phyloP scores from a whole-genome alignment of 2,888 invertebrate genomes.

The Thyatira batis region DNA sequence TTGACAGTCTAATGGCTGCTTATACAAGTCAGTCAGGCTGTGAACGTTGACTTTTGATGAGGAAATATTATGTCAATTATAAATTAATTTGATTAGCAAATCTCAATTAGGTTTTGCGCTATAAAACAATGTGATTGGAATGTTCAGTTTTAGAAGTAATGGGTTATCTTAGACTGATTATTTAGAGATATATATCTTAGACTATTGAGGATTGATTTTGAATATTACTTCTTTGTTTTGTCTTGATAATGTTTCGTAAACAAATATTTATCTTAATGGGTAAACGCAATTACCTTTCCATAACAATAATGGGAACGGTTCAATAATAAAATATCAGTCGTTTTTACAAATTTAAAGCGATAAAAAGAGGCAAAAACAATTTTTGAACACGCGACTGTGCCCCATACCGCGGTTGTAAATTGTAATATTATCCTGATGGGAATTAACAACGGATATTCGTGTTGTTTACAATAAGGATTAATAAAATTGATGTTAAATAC shows the following conservation, averaged over 20 bases:
- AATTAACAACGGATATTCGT: constrained; percentile 33
- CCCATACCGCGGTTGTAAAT: constrained; percentile 41
- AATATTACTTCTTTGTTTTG: neutral
- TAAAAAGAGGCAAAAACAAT: constrained; percentile 49
- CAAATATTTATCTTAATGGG: constrained; percentile 6
- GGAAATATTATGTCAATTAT: neutral
- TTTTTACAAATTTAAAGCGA: constrained; percentile 50
- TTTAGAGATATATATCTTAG: no score
- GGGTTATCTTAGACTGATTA: no score
- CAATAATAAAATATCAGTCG: constrained; percentile 15
- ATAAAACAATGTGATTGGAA: no score
- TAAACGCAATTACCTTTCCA: constrained; percentile 20
- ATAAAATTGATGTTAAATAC: constrained; percentile 38
- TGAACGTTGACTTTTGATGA: neutral
- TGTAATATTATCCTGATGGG: constrained; percentile 46
- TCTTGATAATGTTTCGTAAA: neutral
- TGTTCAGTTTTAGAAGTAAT: no score
- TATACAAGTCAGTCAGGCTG: neutral
- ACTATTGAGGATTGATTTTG: neutral
- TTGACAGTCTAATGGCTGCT: constrained; percentile 8
- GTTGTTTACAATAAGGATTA: constrained; percentile 40
- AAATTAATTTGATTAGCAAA: neutral
- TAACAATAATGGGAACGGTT: constrained; percentile 24
- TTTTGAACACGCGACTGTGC: constrained; percentile 52
- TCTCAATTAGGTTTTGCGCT: neutral